Base-by-base conservation (phyloP, 2,113 vertebrate species). In the Antechinus flavipes region DNA sequence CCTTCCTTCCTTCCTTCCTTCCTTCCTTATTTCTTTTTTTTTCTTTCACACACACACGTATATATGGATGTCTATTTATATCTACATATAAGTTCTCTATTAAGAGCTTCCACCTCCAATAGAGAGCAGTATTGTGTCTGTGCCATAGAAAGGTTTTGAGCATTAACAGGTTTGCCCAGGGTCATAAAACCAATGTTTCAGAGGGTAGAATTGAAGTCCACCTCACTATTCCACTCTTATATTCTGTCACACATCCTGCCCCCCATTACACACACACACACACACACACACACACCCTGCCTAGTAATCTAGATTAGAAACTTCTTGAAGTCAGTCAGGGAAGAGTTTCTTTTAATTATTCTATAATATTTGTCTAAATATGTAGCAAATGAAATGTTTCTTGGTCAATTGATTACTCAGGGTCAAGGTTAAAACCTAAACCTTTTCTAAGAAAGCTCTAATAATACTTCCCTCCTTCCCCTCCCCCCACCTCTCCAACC, bases 401-500 rank as follows among this genome's bases (percentile, higher is more conserved):
- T 42, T 93, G n/a, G 46, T 49, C 96, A 61, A 96, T 2, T 93
- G 94, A 95, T 94, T 91, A 92, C 84, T 93, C 95, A 94, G 96
- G 94, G 92, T 97, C 93, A 96, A 91, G 22, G 91, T 92, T 89
- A 54, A 94, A n/a, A 49, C 54, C 49, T 56, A 97, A 92, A n/a
- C 52, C 68, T 94, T 96, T 52, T 92, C 92, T 96, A 97, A 97
- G 93, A 94, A 96, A 95, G 61, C 16, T 56, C 23, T 95, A 56
- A 94, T 47, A 94, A 35, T 90, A 90, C 92, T 93, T 94, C 53
- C 94, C 90, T 97, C 49, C 16, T 95, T 91, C 92, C 92, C 94
- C 93, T 91, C 92, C 27, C 52, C 90, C 91, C 93, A 91, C 10
- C n/a, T 93, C 91, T 92, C 14, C 56, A 25, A 91, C 26, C 68